phyloP scores from a whole-genome alignment of 2,113 vertebrate genomes.

The Promerops cafer region DNA sequence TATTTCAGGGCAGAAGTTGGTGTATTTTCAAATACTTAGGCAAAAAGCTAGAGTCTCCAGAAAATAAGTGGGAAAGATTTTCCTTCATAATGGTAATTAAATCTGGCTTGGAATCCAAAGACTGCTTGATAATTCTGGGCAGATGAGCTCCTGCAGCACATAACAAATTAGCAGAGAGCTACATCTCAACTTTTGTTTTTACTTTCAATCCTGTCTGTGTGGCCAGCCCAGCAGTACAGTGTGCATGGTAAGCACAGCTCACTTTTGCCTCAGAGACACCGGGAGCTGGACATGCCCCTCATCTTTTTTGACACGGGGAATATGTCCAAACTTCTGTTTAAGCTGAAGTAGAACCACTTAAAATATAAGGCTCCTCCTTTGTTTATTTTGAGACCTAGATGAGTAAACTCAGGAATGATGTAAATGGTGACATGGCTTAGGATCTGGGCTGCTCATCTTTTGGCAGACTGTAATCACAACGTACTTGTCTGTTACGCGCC shows the following conservation, averaged over 20 bases:
- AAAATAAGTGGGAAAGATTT: background rate
- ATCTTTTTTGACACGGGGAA: background rate
- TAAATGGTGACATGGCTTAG: background rate
- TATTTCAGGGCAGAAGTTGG: background rate
- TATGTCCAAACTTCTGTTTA: background rate
- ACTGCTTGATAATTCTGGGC: background rate
- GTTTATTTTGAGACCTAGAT: background rate
- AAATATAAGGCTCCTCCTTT: background rate
- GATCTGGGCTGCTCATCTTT: background rate
- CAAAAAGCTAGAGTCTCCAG: background rate
- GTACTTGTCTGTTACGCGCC: accelerated
- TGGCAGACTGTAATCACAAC: background rate
- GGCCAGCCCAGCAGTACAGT: background rate
- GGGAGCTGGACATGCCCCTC: background rate
- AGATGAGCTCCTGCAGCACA: background rate
- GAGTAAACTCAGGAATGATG: background rate
- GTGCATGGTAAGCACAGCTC: background rate
- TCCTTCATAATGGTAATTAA: background rate
- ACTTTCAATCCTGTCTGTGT: background rate
- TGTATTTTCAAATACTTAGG: background rate
- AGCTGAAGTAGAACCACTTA: background rate
- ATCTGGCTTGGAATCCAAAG: background rate
- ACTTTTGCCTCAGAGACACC: background rate
- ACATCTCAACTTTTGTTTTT: background rate
- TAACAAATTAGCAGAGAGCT: background rate